Conservation (phyloP, 2,113 vertebrate genomes). For the Malurus cyaneus region DNA sequence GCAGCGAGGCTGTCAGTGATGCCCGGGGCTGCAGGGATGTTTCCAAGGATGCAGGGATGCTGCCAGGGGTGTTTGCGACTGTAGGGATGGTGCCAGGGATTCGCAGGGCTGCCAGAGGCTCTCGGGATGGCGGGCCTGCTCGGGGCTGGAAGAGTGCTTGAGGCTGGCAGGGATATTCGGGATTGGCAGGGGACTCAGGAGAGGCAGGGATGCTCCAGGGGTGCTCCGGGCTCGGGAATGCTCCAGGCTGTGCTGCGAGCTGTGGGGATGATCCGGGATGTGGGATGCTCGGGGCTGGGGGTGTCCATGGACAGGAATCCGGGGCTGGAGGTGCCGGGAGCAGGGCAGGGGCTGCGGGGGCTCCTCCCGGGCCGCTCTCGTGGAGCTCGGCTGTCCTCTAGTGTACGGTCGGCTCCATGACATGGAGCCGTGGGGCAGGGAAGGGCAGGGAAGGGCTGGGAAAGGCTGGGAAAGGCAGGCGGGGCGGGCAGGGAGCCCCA, state of each 20-base stretch:
- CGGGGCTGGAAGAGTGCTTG: neutral
- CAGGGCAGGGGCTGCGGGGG: neutral
- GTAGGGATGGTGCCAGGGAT: neutral
- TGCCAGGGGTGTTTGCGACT: neutral
- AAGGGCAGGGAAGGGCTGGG: no score
- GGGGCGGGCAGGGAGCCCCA: no score
- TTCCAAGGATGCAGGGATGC: neutral
- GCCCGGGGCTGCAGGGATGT: neutral
- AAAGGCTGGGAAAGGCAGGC: neutral
- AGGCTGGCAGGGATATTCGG: neutral
- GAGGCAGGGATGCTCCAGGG: neutral
- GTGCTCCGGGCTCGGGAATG: no score
- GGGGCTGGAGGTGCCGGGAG: neutral
- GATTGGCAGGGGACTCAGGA: neutral
- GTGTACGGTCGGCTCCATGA: neutral
- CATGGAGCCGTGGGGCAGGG: neutral
- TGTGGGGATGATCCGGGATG: neutral
- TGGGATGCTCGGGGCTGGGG: neutral
- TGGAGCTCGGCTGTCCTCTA: constrained; percentile 60
- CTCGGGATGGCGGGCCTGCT: neutral
- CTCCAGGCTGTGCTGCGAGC: neutral
- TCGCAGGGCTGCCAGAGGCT: neutral
- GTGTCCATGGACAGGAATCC: neutral
- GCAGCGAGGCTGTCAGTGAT: neutral
- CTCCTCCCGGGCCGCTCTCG: neutral